Conservation (phyloP, 2,113 vertebrate species). For the Oncorhynchus tshawytscha region DNA sequence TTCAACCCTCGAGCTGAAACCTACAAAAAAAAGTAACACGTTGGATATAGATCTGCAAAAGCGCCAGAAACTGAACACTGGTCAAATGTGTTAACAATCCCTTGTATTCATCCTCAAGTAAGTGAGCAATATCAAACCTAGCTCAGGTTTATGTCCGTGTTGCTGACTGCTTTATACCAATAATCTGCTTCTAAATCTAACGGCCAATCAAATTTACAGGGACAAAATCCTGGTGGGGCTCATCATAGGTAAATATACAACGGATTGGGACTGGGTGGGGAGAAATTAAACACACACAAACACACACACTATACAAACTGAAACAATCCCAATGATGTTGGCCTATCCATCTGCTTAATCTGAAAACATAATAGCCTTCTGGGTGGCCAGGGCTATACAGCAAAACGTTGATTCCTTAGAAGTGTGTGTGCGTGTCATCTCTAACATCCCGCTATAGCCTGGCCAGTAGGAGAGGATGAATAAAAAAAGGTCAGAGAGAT, state of each 20-base stretch:
- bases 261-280: conserved; percentile 33
- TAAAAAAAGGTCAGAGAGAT: conserved; percentile 16
- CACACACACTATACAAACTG: no score
- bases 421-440: neutral
- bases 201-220: conserved; percentile 37
- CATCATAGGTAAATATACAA: conserved; percentile 56
- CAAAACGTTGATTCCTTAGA: no score
- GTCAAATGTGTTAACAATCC: neutral
- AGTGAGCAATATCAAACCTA: conserved; percentile 30
- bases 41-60: neutral
- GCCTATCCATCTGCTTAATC: conserved; percentile 17
- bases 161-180: conserved; percentile 29
- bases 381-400: no score
- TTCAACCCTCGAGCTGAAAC: no score
- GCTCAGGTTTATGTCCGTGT: conserved; percentile 16
- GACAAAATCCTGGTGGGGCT: conserved; percentile 23
- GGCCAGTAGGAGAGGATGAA: conserved; percentile 34
- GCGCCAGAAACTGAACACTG: conserved; percentile 16
- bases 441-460: conserved; percentile 32
- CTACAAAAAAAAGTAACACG: neutral
- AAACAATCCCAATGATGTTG: no score
- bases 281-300: no score
- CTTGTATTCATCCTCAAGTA: conserved; percentile 12
- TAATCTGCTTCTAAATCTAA: conserved; percentile 50
- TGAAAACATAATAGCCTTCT: conserved; percentile 27